Percentiles rank a stretch among this genome's conserved stretches.
phyloP scores from a whole-genome alignment of 2,797 vertebrate genomes.

The Enteromius afrohamiltoni region DNA sequence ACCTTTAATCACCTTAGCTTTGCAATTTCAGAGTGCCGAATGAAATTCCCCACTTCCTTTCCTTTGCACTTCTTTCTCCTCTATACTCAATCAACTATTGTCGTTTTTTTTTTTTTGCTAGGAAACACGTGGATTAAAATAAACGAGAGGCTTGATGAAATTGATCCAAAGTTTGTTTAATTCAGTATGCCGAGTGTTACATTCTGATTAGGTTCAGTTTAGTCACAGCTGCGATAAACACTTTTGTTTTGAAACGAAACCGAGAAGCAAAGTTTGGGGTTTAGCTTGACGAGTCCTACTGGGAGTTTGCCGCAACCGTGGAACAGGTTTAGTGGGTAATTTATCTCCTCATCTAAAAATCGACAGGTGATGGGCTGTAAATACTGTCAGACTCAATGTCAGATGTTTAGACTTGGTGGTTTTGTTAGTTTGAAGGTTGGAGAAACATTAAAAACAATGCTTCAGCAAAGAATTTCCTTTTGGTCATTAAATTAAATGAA shows the following conservation, averaged over 20 bases:
- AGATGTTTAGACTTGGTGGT: conserved; percentile 5
- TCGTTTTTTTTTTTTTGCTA: conserved; percentile 24
- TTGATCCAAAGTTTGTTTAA: conserved; percentile 46
- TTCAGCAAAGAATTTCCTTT: background rate
- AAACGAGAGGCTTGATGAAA: conserved; percentile 50
- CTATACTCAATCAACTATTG: conserved; percentile 51
- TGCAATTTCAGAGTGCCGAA: conserved; percentile 29
- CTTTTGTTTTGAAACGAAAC: conserved; percentile 23
- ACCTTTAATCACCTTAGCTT: conserved; percentile 51
- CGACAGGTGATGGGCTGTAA: background rate
- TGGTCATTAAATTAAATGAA: background rate
- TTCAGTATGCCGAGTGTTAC: conserved; percentile 34
- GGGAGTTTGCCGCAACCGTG: background rate
- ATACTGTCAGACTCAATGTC: background rate
- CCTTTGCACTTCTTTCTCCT: conserved; percentile 32
- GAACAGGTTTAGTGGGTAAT: background rate
- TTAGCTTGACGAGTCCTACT: background rate
- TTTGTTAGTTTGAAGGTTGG: conserved; percentile 7
- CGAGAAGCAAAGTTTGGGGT: conserved; percentile 15
- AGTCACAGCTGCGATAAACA: conserved; percentile 30
- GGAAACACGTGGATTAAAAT: conserved; percentile 42
- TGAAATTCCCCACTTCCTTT: conserved; percentile 36
- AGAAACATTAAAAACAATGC: background rate
- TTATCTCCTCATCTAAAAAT: conserved; percentile 25
- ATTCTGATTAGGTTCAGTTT: conserved; percentile 47